Conservation (phyloP, 2,797 vertebrate genomes). For the Sebastes hubbsi region DNA sequence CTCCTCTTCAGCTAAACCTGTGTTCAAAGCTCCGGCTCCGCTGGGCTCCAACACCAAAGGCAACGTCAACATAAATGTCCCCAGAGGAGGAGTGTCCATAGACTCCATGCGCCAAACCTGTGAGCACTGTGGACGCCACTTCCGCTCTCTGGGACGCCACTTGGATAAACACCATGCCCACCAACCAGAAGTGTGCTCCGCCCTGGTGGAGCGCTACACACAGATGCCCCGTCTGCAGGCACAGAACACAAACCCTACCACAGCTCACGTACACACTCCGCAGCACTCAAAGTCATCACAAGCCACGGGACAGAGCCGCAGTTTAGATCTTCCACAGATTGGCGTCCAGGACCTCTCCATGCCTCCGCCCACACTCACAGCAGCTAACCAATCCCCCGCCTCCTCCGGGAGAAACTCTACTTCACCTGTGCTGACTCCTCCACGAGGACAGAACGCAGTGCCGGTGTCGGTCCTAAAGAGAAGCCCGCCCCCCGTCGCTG, state of each 20-base stretch:
- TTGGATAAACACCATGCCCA: conserved; percentile 84
- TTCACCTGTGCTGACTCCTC: conserved; percentile 63
- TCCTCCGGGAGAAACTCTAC: conserved; percentile 58
- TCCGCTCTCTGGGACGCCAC: conserved; percentile 83
- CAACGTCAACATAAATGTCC: conserved; percentile 26
- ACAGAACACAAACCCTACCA: conserved; percentile 45
- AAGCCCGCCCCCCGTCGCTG: conserved; percentile 73
- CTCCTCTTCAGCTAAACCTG: conserved; percentile 51
- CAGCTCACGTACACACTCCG: conserved; percentile 19
- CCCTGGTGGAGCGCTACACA: conserved; percentile 79
- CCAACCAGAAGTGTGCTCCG: conserved; percentile 81
- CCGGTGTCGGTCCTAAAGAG: conserved; percentile 80
- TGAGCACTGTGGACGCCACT: conserved; percentile 83
- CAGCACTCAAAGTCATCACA: conserved; percentile 32
- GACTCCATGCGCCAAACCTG: conserved; percentile 80
- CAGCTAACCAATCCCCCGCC: conserved; percentile 57
- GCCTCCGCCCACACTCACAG: conserved; percentile 58
- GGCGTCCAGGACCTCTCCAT: conserved; percentile 71
- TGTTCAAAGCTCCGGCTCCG: conserved; percentile 77
- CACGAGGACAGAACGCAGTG: conserved; percentile 74
- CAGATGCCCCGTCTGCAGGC: conserved; percentile 72
- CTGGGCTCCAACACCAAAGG: conserved; percentile 46
- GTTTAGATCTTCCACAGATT: conserved; percentile 42
- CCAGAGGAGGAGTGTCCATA: conserved; percentile 59
- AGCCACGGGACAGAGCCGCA: conserved; percentile 6